These are phyloP conservation scores for Caenorhabditis angaria DNA, from an alignment of 2,888 invertebrate species.

Conservation along the genomic window DNA sequence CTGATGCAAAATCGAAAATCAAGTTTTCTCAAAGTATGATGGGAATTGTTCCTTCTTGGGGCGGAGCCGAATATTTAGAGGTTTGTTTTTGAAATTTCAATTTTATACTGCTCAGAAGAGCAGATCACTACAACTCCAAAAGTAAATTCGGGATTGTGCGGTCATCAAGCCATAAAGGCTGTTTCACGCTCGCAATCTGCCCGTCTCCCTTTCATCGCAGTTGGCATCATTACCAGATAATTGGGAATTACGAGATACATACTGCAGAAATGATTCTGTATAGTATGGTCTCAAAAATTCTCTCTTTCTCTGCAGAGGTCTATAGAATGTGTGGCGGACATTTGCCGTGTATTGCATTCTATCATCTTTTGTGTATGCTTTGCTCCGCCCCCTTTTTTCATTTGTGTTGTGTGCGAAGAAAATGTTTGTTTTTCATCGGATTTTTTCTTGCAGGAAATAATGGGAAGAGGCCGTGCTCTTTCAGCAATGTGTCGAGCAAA, in stretches of 20 bases:
- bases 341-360: conserved; percentile 3
- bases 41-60: conserved; percentile 56
- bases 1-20: conserved; percentile 43
- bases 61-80: conserved; percentile 48
- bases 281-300: conserved; percentile 49
- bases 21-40: conserved; percentile 50
- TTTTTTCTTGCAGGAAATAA: conserved; percentile 17
- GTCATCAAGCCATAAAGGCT: conserved; percentile 8
- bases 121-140: neutral
- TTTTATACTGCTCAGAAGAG: conserved; percentile 6
- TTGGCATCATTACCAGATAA: conserved; percentile 45
- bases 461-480: conserved; percentile 35
- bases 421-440: too few relatives aligned
- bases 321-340: conserved; percentile 15
- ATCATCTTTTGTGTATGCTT: conserved; percentile 16
- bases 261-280: conserved; percentile 60
- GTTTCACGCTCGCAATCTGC: conserved; percentile 41
- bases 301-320: conserved; percentile 6
- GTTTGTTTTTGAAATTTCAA: neutral
- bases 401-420: too few relatives aligned
- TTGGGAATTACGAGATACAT: conserved; percentile 53
- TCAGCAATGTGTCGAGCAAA: conserved; percentile 35
- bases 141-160: conserved; percentile 3
- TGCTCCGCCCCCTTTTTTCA: conserved; percentile 29
- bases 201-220: conserved; percentile 42